Conservation (phyloP, 2,113 vertebrate genomes). For the Patagioenas fasciata region DNA sequence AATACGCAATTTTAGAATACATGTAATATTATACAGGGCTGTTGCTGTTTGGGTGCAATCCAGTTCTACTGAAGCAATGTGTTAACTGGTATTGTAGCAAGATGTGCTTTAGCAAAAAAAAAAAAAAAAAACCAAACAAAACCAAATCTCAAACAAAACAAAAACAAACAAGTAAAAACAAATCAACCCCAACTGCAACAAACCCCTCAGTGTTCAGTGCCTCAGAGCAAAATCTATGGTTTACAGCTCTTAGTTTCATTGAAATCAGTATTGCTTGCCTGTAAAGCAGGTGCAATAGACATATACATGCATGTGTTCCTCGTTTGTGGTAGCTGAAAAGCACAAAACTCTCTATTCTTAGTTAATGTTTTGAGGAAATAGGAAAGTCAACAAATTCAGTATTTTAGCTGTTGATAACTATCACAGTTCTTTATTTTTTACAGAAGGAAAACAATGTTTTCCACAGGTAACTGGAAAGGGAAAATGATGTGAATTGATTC, state of each 20-base stretch:
- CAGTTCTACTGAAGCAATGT: not conserved
- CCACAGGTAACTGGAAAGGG: not conserved
- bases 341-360: not conserved
- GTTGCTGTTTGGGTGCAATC: not conserved
- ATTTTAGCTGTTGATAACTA: not conserved
- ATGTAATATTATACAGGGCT: not conserved
- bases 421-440: not conserved
- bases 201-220: not conserved
- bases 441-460: not conserved
- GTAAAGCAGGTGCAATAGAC: not conserved
- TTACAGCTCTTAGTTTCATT: not conserved
- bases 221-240: not conserved
- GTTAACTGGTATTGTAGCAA: not conserved
- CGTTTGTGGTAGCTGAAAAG: not conserved
- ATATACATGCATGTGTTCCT: fast-evolving
- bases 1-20: not conserved
- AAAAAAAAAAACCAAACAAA: too few species aligned
- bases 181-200: too few species aligned
- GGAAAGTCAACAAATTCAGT: not conserved
- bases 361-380: not conserved
- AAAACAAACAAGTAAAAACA: too few species aligned
- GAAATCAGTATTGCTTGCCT: not conserved
- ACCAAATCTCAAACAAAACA: too few species aligned
- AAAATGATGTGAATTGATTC: not conserved
- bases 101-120: not conserved